Evolutionary conservation across 2,113 vertebrate genomes (phyloP).

Genomic region (Limnothrissa miodon): DNA sequence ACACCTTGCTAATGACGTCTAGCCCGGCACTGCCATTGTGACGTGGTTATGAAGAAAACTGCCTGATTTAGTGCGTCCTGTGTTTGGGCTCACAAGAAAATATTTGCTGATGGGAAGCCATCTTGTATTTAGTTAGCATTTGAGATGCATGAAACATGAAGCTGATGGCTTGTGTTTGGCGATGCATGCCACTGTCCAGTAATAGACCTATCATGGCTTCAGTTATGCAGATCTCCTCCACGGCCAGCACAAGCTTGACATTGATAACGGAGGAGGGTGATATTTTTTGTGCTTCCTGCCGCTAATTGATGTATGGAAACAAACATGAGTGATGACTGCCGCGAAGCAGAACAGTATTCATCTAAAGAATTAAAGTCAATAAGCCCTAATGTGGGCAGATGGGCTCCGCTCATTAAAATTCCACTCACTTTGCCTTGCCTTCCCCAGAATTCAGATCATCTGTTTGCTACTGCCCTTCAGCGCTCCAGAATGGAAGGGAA

Average conservation of each 20-base stretch:
- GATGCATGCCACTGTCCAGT: not conserved
- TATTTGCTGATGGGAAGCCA: not conserved
- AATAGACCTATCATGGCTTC: not conserved
- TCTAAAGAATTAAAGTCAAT: conserved; percentile 66
- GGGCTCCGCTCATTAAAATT: conserved; percentile 60
- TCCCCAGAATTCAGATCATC: conserved; percentile 54
- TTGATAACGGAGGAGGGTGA: conserved; percentile 57
- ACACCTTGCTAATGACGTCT: conserved; percentile 5
- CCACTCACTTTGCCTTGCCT: conserved; percentile 55
- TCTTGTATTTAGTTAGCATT: not conserved
- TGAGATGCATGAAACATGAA: not conserved
- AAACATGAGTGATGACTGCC: conserved; percentile 62
- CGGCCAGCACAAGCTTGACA: conserved; percentile 44
- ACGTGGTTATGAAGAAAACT: not conserved
- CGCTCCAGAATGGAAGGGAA: conserved; percentile 39
- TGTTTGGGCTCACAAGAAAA: not conserved
- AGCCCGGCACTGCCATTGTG: not conserved
- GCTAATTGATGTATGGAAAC: conserved; percentile 69
- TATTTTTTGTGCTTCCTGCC: conserved; percentile 55
- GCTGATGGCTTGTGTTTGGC: not conserved
- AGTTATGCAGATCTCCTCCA: conserved; percentile 39
- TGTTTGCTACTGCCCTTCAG: conserved; percentile 62
- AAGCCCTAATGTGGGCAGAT: conserved; percentile 67
- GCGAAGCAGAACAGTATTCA: conserved; percentile 52
- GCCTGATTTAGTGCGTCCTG: not conserved